phyloP scores from a whole-genome alignment of 2,113 vertebrate species.

The Boleophthalmus pectinirostris region DNA sequence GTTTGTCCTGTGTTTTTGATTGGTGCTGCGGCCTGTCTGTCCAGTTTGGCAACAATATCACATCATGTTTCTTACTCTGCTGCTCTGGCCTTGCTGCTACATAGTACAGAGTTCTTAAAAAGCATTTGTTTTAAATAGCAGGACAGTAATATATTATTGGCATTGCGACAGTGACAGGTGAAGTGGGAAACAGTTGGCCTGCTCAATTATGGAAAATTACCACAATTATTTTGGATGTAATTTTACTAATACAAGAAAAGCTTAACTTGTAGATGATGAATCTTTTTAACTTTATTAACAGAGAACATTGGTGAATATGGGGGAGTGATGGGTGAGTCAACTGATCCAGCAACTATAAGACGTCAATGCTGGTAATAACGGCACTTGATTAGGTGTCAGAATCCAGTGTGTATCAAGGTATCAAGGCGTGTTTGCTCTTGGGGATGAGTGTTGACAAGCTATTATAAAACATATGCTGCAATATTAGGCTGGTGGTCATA shows the following conservation, averaged over 20 bases:
- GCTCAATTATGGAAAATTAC: no score
- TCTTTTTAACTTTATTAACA: neutral
- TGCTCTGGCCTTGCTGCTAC: slow-evolving; percentile 1
- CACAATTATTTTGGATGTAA: neutral
- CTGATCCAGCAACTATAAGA: no score
- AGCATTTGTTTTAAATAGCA: neutral
- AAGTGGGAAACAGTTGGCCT: neutral
- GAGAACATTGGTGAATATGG: no score
- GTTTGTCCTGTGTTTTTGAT: slow-evolving; percentile 11
- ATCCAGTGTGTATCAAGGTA: no score
- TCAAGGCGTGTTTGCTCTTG: no score
- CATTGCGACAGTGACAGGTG: neutral
- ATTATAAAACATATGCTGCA: no score
- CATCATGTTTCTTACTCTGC: neutral
- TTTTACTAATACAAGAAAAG: neutral
- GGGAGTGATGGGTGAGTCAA: no score
- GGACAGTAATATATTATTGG: no score
- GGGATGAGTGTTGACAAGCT: no score
- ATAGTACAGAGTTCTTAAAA: neutral
- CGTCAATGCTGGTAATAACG: no score
- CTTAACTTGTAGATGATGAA: neutral
- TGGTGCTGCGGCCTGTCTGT: slow-evolving; percentile 40
- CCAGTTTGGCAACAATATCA: slow-evolving; percentile 47
- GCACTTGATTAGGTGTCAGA: no score
- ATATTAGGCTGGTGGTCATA: no score